Evolutionary conservation across 2,113 vertebrate genomes (phyloP).

Genomic region (Spea multiplicata): DNA sequence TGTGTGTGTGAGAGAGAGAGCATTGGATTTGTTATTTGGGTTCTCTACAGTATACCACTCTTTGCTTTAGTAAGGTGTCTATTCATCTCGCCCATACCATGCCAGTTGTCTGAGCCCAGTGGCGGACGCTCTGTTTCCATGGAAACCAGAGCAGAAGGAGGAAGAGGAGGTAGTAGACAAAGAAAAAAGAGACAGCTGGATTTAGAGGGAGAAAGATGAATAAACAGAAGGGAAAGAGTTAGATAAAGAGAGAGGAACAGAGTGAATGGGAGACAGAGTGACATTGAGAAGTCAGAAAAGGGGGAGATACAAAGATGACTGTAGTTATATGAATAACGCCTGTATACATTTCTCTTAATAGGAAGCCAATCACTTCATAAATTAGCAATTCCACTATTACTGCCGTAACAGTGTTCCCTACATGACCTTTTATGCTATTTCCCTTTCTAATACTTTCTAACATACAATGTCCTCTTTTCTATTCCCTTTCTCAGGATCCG

Average conservation of each 20-base stretch:
- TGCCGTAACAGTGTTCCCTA: too few species aligned
- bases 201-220: background rate
- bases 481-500: constrained; percentile 75
- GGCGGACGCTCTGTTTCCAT: constrained; percentile 21
- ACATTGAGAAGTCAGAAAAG: too few species aligned
- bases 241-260: background rate
- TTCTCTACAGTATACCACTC: too few species aligned
- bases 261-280: background rate
- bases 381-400: background rate
- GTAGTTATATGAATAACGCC: background rate
- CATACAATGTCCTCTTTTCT: background rate
- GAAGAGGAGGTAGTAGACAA: constrained; percentile 24
- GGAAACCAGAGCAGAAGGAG: constrained; percentile 10
- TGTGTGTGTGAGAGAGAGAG: too few species aligned
- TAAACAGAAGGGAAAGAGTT: background rate
- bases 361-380: background rate
- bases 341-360: background rate
- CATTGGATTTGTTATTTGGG: too few species aligned
- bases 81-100: background rate
- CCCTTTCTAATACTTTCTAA: background rate
- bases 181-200: background rate
- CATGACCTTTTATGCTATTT: background rate
- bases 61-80: background rate
- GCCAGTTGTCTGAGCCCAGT: constrained; percentile 4
- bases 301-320: background rate